Evolutionary conservation across 2,113 vertebrate species (phyloP).

Genomic region (Bubo bubo): DNA sequence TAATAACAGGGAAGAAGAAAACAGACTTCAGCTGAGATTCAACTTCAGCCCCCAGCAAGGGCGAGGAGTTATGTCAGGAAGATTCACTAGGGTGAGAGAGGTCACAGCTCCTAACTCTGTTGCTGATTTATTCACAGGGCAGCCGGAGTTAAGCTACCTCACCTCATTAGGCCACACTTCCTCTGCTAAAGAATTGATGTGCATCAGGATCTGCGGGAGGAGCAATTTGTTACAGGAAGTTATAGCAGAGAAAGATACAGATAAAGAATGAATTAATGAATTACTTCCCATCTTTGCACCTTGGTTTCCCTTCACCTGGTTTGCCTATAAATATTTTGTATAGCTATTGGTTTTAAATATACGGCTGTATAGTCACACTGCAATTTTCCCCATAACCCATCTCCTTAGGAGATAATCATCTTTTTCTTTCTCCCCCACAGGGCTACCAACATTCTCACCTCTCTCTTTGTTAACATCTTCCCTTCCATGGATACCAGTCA

Average conservation of each 20-base stretch:
- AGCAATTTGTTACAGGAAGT: not conserved
- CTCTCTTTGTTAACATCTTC: not conserved
- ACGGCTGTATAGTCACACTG: not conserved
- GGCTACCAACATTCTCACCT: not conserved
- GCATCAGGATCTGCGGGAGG: not conserved
- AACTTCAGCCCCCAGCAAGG: not conserved
- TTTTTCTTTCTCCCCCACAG: not conserved
- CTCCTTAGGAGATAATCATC: not conserved
- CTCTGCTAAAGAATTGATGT: not conserved
- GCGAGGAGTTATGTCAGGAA: not conserved
- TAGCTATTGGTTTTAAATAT: not conserved
- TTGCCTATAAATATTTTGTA: not conserved
- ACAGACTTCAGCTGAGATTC: not conserved
- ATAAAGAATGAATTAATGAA: not conserved
- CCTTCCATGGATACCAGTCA: not conserved
- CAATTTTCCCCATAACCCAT: not conserved
- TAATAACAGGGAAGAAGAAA: not conserved
- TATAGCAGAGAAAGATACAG: not conserved
- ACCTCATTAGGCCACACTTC: not conserved
- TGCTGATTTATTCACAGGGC: not conserved
- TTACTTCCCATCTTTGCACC: not conserved
- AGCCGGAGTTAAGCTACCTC: not conserved
- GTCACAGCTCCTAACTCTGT: not conserved
- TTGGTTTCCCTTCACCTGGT: not conserved
- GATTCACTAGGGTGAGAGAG: not conserved